Conservation (phyloP, 2,888 invertebrate genomes). For the Leptinotarsa rubiginosa region DNA sequence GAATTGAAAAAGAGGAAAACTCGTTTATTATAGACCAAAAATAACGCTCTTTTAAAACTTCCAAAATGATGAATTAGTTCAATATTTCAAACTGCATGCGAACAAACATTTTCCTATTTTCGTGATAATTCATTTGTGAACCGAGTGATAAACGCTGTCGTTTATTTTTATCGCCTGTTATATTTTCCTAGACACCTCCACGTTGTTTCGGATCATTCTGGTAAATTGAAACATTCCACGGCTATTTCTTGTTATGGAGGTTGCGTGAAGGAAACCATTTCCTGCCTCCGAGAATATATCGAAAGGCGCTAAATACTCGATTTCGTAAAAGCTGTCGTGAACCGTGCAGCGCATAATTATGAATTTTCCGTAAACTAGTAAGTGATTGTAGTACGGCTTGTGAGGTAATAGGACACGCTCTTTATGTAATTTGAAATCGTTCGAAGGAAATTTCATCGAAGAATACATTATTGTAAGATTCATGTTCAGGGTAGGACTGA, state of each 20-base stretch:
- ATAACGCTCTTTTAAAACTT: too few species aligned
- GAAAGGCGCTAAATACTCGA: slow-evolving; percentile 8
- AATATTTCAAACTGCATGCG: too few species aligned
- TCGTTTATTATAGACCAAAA: too few species aligned
- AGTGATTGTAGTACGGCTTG: neutral
- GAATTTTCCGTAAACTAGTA: slow-evolving; percentile 14
- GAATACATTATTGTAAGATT: neutral
- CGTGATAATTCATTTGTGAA: too few species aligned
- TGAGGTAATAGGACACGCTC: neutral
- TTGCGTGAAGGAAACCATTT: slow-evolving; percentile 19
- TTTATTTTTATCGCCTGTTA: neutral
- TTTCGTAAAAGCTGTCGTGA: slow-evolving; percentile 8
- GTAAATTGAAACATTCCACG: slow-evolving; percentile 7
- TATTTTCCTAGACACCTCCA: neutral
- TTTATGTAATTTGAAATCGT: neutral
- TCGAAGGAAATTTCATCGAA: neutral
- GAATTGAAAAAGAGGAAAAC: too few species aligned
- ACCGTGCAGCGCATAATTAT: slow-evolving; percentile 3
- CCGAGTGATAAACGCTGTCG: neutral
- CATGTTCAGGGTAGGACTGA: neutral
- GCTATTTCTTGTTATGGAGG: neutral
- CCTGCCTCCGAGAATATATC: neutral
- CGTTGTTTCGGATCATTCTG: neutral
- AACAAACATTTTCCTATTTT: too few species aligned
- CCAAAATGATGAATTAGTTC: too few species aligned